These are phyloP conservation scores for Mellivora capensis DNA, from an alignment of 2,113 vertebrate species.

Conservation along the genomic window DNA sequence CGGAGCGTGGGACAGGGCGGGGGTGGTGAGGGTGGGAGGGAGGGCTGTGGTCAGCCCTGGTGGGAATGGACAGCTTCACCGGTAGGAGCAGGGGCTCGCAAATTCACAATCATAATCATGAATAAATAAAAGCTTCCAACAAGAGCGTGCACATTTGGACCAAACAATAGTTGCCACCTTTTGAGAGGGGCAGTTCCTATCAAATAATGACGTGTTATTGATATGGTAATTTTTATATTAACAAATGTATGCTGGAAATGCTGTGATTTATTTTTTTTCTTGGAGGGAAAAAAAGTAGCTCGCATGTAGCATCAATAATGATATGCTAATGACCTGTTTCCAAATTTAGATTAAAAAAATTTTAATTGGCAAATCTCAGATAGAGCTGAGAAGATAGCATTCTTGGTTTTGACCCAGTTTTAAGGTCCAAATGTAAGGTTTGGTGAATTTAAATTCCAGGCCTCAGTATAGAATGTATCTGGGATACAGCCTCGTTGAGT, in stretches of 20 bases:
- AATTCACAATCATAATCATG: background rate
- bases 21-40: background rate
- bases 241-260: conserved; percentile 31
- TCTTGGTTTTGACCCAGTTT: conserved; percentile 13
- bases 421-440: background rate
- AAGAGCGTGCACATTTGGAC: background rate
- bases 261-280: conserved; percentile 13
- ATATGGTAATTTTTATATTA: conserved; percentile 69
- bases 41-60: background rate
- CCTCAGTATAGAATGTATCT: background rate
- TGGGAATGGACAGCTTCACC: background rate
- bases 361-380: conserved; percentile 55
- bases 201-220: conserved; percentile 33
- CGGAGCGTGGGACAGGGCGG: conserved; percentile 47
- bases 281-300: background rate
- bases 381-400: background rate
- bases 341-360: conserved; percentile 23
- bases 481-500: background rate
- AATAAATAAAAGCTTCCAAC: background rate
- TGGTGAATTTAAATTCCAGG: background rate
- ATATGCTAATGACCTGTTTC: conserved; percentile 51
- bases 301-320: conserved; percentile 44
- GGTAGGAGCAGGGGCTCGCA: background rate
- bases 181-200: conserved; percentile 19
- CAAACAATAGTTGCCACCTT: conserved; percentile 18